Percentiles rank a stretch among this genome's conserved stretches.
Evolutionary conservation across 2,113 vertebrate genomes (phyloP).

Genomic region (Trogon melanurus): DNA sequence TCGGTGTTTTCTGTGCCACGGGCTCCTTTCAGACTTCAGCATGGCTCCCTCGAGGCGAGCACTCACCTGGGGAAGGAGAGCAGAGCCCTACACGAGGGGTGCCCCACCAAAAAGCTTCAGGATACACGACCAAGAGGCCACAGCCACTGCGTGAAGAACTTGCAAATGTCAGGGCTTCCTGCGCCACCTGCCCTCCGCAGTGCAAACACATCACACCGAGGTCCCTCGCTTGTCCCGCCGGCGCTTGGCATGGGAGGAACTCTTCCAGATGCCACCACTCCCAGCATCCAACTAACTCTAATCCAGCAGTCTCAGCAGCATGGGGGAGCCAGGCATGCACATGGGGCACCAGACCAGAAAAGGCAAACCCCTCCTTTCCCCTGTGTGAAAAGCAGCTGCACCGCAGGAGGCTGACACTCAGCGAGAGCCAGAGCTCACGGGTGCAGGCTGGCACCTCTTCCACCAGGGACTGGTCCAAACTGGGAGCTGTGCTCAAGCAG

Average conservation of each 20-base stretch:
- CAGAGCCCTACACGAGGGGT: not conserved
- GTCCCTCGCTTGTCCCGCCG: not conserved
- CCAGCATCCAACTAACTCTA: not conserved
- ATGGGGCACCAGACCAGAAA: not conserved
- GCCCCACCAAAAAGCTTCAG: not conserved
- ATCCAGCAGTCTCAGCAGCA: not conserved
- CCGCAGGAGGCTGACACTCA: not conserved
- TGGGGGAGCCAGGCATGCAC: not conserved
- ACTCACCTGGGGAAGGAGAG: not conserved
- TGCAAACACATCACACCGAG: not conserved
- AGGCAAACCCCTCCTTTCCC: not conserved
- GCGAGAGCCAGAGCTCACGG: fast-evolving
- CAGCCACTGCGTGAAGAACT: not conserved
- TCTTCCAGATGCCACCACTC: not conserved
- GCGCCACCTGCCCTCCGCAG: not conserved
- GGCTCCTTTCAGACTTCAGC: not conserved
- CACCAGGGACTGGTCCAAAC: not conserved
- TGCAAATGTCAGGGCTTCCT: not conserved
- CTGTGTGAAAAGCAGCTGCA: fast-evolving
- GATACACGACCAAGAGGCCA: not conserved
- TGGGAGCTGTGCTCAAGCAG: not conserved
- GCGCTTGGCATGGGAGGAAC: not conserved
- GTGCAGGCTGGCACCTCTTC: not conserved
- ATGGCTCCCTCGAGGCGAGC: fast-evolving
- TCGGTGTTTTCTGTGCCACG: not conserved